phyloP scores from a whole-genome alignment of 1,140 invertebrate species.

The Asbolus verrucosus region DNA sequence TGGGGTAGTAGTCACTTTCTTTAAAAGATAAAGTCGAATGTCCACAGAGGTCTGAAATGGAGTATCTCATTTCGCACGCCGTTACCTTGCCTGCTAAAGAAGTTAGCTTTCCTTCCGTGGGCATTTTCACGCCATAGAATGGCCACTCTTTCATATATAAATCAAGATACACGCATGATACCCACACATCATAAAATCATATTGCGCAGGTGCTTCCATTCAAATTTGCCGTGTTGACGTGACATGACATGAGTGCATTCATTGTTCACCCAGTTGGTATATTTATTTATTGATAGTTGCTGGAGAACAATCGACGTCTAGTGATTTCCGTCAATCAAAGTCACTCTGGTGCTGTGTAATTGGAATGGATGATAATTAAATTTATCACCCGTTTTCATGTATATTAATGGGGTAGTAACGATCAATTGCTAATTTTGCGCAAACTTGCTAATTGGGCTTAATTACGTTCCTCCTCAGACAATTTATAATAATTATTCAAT shows the following conservation, averaged over 20 bases:
- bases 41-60: slow-evolving; percentile 40
- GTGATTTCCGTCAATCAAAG: slow-evolving; percentile 30
- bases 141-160: slow-evolving; percentile 21
- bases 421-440: slow-evolving; percentile 29
- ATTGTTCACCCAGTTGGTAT: slow-evolving; percentile 17
- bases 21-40: slow-evolving; percentile 43
- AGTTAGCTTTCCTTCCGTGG: slow-evolving; percentile 25
- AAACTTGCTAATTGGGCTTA: slow-evolving; percentile 25
- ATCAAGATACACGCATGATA: slow-evolving; percentile 6
- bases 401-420: slow-evolving; percentile 38
- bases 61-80: slow-evolving; percentile 48
- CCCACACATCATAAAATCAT: too few relatives aligned
- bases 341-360: slow-evolving; percentile 13
- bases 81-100: slow-evolving; percentile 27
- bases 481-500: slow-evolving; percentile 36
- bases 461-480: slow-evolving; percentile 8
- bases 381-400: slow-evolving; percentile 36
- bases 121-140: slow-evolving; percentile 21
- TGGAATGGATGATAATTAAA: slow-evolving; percentile 37
- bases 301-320: slow-evolving; percentile 21
- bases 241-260: slow-evolving; percentile 2
- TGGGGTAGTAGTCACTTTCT: slow-evolving; percentile 39
- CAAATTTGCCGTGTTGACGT: background rate
- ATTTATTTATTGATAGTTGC: slow-evolving; percentile 36
- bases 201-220: background rate